A percentile compares a stretch with the other conserved stretches of the same genome.
phyloP scores from a whole-genome alignment of 2,888 invertebrate genomes.

The Callyntrura sp. region DNA sequence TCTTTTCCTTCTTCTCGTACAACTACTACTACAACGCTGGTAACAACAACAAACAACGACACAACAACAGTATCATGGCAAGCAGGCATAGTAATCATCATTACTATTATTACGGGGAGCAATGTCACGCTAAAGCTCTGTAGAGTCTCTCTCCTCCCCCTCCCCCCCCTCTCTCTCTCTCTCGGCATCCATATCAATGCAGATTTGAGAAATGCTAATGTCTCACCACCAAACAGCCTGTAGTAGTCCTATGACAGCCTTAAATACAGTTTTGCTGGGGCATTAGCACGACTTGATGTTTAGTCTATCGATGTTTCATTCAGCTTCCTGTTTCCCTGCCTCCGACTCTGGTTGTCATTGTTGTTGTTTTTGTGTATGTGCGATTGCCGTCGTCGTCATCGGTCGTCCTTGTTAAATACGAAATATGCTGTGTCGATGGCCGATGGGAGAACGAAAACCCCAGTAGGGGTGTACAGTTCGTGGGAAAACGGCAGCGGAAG shows the following conservation, averaged over 20 bases:
- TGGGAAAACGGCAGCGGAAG: too few relatives aligned
- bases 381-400: not conserved
- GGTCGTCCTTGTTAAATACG: too few relatives aligned
- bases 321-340: not conserved
- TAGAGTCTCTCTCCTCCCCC: not conserved
- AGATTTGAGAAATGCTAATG: conserved; percentile 62
- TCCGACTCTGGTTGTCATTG: not conserved
- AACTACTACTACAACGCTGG: not conserved
- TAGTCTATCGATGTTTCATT: not conserved
- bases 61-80: too few relatives aligned
- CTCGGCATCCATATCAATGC: conserved; percentile 40
- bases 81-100: conserved; percentile 30
- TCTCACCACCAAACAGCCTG: conserved; percentile 29
- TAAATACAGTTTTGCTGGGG: conserved; percentile 5
- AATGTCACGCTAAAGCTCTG: conserved; percentile 56
- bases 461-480: too few relatives aligned
- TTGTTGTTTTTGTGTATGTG: not conserved
- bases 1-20: conserved; percentile 37
- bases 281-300: not conserved
- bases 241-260: conserved; percentile 22
- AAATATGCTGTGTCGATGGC: too few relatives aligned
- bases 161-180: too few relatives aligned
- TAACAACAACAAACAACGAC: not conserved
- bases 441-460: too few relatives aligned
- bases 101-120: conserved; percentile 41